phyloP scores from a whole-genome alignment of 2,888 invertebrate species.

The Eristalis pertinax region DNA sequence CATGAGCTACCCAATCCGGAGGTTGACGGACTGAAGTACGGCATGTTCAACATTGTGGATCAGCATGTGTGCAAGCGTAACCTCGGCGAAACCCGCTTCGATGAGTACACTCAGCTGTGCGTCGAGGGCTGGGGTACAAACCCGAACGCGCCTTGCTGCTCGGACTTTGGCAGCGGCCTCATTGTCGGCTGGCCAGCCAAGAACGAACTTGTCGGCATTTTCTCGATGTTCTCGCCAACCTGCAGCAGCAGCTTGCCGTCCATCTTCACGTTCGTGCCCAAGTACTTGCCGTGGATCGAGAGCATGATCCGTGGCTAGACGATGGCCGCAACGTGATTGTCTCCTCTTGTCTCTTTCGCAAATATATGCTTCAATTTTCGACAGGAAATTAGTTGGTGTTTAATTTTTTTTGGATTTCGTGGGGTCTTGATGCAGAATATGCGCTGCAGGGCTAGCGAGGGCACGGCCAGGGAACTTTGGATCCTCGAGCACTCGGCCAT shows the following conservation, averaged over 20 bases:
- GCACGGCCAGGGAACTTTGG: no score
- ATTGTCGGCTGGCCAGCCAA: slow-evolving; percentile 45
- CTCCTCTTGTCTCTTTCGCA: not conserved
- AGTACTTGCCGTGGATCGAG: slow-evolving; percentile 59
- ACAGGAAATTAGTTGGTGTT: not conserved
- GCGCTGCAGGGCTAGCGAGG: no score
- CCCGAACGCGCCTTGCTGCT: slow-evolving; percentile 44
- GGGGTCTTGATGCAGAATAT: not conserved
- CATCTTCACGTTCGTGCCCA: slow-evolving; percentile 37
- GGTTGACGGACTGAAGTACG: slow-evolving; percentile 34
- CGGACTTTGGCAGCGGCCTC: slow-evolving; percentile 56
- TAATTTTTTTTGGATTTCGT: not conserved
- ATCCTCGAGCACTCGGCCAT: no score
- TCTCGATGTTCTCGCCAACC: slow-evolving; percentile 30
- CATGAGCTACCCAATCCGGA: not conserved
- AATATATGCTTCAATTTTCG: not conserved
- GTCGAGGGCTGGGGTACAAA: slow-evolving; percentile 38
- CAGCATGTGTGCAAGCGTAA: slow-evolving; percentile 22
- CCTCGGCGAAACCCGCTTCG: slow-evolving; percentile 31
- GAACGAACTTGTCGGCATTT: slow-evolving; percentile 50
- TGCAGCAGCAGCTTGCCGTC: slow-evolving; percentile 38
- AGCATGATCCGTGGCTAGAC: slow-evolving; percentile 28
- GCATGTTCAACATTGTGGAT: slow-evolving; percentile 31
- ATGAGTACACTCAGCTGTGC: slow-evolving; percentile 57
- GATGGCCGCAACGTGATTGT: not conserved